These are phyloP conservation scores for Porites evermanni DNA, from an alignment of 92 coral and sea anemone genomes.

Conservation along the genomic window DNA sequence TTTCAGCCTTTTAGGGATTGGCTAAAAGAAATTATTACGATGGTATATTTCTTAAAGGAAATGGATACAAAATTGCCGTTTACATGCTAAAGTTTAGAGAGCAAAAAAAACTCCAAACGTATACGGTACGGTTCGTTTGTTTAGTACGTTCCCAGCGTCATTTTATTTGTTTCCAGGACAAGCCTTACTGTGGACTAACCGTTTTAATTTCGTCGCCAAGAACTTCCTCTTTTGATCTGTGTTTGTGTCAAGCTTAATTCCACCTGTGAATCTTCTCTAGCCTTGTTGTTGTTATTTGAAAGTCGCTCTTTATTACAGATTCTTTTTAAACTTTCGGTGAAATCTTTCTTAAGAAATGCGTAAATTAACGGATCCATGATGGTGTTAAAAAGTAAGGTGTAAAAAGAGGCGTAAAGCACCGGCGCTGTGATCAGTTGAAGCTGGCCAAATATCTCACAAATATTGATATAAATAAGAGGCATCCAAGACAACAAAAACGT, in stretches of 20 bases:
- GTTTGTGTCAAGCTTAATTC: conserved; percentile 22
- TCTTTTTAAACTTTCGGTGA: conserved; percentile 61
- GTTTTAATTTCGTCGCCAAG: background rate
- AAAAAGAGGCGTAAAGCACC: conserved; percentile 73
- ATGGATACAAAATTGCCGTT: too few species aligned
- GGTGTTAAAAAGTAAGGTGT: conserved; percentile 82
- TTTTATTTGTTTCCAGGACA: background rate
- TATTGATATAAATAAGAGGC: conserved; percentile 82
- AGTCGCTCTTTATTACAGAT: conserved; percentile 14
- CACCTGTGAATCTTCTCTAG: conserved; percentile 7
- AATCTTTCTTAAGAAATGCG: conserved; percentile 84
- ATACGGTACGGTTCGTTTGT: background rate
- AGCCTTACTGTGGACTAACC: background rate
- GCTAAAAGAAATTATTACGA: too few species aligned
- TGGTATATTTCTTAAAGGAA: too few species aligned
- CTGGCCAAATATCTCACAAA: conserved; percentile 68
- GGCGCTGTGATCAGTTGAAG: conserved; percentile 56
- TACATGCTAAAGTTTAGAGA: too few species aligned
- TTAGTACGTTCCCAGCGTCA: background rate
- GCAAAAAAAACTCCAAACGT: too few species aligned
- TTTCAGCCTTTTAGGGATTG: too few species aligned
- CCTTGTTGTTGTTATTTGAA: background rate
- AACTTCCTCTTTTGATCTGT: background rate
- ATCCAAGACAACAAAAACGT: conserved; percentile 82
- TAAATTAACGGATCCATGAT: conserved; percentile 84